Base-by-base conservation (phyloP, 2,888 invertebrate species). In the Oscheius sp. region DNA sequence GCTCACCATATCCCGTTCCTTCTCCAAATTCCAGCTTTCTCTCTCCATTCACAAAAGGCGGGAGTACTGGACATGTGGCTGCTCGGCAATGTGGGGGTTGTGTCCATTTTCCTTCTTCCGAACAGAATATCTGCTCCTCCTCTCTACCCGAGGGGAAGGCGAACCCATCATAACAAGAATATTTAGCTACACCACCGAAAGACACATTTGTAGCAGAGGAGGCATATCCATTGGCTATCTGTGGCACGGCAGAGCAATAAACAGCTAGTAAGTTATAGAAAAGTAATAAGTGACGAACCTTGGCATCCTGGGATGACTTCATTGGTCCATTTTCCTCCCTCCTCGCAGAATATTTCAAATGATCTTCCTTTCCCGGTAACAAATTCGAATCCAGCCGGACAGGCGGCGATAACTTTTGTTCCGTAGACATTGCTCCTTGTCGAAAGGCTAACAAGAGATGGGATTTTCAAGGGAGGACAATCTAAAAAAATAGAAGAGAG, bases 181-280 rank as follows among this genome's bases (percentile, higher is more conserved):
- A 96, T 87, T 93, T 94, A 65, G 72, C 73, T 9, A 66, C 67
- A 3, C 77, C 95, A 72, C 91, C 90, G 86, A 93, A 96, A 0
- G 95, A 95, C 6, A 96, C 95, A 87, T 95, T 95, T 2, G 94
- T 92, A 0, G 95, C 94, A 54, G 93, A 94, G 86, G 94, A 94
- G 2, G 95, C 95, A 88, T 95, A 95, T 54, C 95, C 95, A 87
- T 95, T 96, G 86, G 94, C 94, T 74, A 96, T 96, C 90, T 96
- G 96, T 65, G 95, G 95, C 54, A 96, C 95, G 26, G 95, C 95
- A 65, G 95, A 95, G 87, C 96, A 96, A 87, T 95, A 96, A 24
- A 87, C 80, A 30, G 87, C 87, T 87, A 41, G 41, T 14, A 41
- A 20, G 12, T 14, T 17, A 17, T 41, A 6, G 41, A 12, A 3